Evolutionary conservation across 2,888 invertebrate species (phyloP).

Genomic region (Amphipyra berbera): DNA sequence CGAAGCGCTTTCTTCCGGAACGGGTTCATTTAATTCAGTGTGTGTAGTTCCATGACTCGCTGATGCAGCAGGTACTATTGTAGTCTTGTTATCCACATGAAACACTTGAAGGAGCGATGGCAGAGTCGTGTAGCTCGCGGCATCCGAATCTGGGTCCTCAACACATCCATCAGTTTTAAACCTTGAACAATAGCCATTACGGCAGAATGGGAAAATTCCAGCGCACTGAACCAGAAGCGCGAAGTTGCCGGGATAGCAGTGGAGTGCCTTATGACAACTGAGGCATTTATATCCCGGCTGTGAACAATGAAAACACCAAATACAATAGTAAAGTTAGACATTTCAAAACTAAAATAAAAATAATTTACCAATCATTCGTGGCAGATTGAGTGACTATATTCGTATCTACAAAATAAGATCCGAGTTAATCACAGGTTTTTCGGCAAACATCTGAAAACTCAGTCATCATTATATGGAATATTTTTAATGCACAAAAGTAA

Average conservation of each 20-base stretch:
- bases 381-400: no score
- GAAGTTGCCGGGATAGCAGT: slow-evolving; percentile 66
- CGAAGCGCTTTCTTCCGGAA: slow-evolving; percentile 23
- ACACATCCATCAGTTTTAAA: slow-evolving; percentile 61
- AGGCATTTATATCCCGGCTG: slow-evolving; percentile 70
- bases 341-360: no score
- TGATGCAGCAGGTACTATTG: slow-evolving; percentile 2
- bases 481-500: neutral
- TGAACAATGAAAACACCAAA: slow-evolving; percentile 24
- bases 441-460: no score
- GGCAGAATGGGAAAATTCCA: slow-evolving; percentile 65
- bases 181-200: slow-evolving; percentile 68
- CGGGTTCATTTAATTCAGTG: slow-evolving; percentile 6
- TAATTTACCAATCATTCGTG: no score
- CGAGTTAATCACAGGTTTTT: no score
- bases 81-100: slow-evolving; percentile 27
- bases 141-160: slow-evolving; percentile 35
- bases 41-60: slow-evolving; percentile 3
- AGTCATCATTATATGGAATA: neutral
- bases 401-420: no score
- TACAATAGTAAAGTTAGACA: neutral
- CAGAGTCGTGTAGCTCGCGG: slow-evolving; percentile 24
- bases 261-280: slow-evolving; percentile 65
- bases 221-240: slow-evolving; percentile 68
- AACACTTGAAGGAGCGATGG: slow-evolving; percentile 31